Percentiles rank a stretch among this genome's conserved stretches.
These are phyloP conservation scores for Lathamus discolor DNA, from an alignment of 2,113 vertebrate genomes.

Conservation along the genomic window DNA sequence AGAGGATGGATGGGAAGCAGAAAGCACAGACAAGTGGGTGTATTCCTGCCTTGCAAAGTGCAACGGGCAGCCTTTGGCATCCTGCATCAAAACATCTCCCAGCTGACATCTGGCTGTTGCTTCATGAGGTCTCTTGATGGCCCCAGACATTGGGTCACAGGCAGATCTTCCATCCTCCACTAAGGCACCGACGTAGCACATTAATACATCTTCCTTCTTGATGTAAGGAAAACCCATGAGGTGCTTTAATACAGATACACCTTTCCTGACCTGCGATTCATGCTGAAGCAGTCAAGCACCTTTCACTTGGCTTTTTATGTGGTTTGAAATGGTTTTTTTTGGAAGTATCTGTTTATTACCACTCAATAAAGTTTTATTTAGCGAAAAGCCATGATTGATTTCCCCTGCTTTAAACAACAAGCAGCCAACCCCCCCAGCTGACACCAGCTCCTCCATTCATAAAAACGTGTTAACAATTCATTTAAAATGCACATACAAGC, in stretches of 20 bases:
- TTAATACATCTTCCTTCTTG: background rate
- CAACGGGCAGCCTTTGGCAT: background rate
- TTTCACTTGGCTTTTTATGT: conserved; percentile 32
- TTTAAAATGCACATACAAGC: conserved; percentile 60
- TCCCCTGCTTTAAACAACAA: conserved; percentile 56
- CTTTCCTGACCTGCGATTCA: background rate
- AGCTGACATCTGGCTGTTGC: background rate
- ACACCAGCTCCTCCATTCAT: conserved; percentile 54
- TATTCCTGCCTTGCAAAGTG: background rate
- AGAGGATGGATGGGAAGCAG: background rate
- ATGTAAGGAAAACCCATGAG: background rate
- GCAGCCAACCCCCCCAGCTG: conserved; percentile 4
- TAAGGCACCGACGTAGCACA: fast-evolving
- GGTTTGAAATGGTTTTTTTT: conserved; percentile 47
- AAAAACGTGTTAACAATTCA: conserved; percentile 69
- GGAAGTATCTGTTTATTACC: conserved; percentile 65
- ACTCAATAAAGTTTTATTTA: conserved; percentile 67
- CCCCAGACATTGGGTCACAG: fast-evolving
- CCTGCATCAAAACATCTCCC: background rate
- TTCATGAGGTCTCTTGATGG: fast-evolving
- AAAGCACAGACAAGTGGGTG: background rate
- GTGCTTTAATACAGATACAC: background rate
- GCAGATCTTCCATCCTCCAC: fast-evolving
- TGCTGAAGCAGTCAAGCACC: conserved; percentile 7
- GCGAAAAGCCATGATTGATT: conserved; percentile 31